A percentile compares a stretch with the other conserved stretches of the same genome.
phyloP scores from a whole-genome alignment of 2,888 invertebrate genomes.

The Diabrotica balteata region DNA sequence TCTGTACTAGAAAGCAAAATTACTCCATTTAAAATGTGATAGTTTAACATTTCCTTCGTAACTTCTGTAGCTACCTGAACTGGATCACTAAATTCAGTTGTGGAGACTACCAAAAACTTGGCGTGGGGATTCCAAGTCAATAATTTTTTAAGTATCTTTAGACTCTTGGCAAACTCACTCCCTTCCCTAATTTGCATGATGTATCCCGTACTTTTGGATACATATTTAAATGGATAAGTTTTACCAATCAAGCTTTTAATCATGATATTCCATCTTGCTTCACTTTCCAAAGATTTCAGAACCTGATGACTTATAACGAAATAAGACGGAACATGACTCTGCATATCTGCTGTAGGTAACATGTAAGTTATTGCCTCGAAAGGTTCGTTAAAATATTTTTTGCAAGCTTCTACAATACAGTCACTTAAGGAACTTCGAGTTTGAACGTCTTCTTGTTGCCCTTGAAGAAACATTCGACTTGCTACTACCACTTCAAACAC shows the following conservation, averaged over 20 bases:
- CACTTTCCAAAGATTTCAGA: constrained; percentile 15
- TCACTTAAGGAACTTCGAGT: constrained; percentile 28
- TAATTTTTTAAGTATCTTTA: constrained; percentile 26
- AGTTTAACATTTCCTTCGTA: constrained; percentile 35
- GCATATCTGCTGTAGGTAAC: constrained; percentile 22
- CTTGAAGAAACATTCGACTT: neutral
- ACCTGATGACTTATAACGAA: constrained; percentile 28
- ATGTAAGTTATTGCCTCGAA: constrained; percentile 28
- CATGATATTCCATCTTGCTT: constrained; percentile 26
- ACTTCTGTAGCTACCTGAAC: constrained; percentile 35
- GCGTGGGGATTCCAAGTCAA: constrained; percentile 42
- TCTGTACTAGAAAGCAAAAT: constrained; percentile 41
- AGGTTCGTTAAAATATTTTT: constrained; percentile 28
- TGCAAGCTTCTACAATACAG: constrained; percentile 33
- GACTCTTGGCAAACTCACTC: constrained; percentile 29
- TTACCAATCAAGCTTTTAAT: constrained; percentile 23
- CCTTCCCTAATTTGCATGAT: constrained; percentile 38
- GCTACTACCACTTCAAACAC: neutral
- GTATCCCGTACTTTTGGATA: constrained; percentile 31
- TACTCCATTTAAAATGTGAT: constrained; percentile 45
- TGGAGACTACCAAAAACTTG: constrained; percentile 44
- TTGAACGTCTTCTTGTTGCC: constrained; percentile 10
- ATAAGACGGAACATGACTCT: constrained; percentile 10
- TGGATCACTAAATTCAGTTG: constrained; percentile 37
- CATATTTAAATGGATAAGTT: constrained; percentile 3